Percentiles rank a stretch among this genome's conserved stretches.
Evolutionary conservation across 2,888 invertebrate species (phyloP).

Genomic region (Palloptera scutellata): DNA sequence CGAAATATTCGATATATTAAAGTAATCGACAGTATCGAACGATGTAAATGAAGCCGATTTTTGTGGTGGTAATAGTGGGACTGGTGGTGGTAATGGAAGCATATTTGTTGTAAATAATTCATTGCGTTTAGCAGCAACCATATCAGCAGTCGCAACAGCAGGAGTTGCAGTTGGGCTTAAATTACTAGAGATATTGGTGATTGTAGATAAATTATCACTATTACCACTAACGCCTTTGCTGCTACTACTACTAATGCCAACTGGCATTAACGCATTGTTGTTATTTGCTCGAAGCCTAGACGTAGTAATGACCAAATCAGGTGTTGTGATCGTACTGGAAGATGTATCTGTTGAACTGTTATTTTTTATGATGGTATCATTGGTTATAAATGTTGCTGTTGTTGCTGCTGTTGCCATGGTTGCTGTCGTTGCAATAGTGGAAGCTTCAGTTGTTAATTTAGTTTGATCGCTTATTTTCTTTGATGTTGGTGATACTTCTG

Average conservation of each 20-base stretch:
- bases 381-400: neutral
- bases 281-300: slow-evolving; percentile 26
- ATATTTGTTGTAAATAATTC: slow-evolving; percentile 10
- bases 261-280: neutral
- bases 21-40: too few relatives aligned
- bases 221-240: neutral
- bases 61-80: slow-evolving; percentile 36
- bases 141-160: slow-evolving; percentile 37
- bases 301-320: slow-evolving; percentile 43
- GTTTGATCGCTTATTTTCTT: neutral
- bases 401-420: slow-evolving; percentile 13
- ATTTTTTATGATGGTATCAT: neutral
- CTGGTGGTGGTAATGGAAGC: slow-evolving; percentile 24
- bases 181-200: slow-evolving; percentile 14
- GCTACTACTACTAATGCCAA: neutral
- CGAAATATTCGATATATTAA: neutral
- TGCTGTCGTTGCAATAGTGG: slow-evolving; percentile 6
- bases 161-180: slow-evolving; percentile 26
- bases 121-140: neutral
- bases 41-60: slow-evolving; percentile 20
- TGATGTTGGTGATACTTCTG: slow-evolving; percentile 39
- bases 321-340: slow-evolving; percentile 39
- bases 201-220: neutral
- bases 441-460: slow-evolving; percentile 11
- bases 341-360: too few relatives aligned